These are phyloP conservation scores for Hipparchia sbordonii DNA, from an alignment of 2,888 invertebrate genomes.

Conservation along the genomic window DNA sequence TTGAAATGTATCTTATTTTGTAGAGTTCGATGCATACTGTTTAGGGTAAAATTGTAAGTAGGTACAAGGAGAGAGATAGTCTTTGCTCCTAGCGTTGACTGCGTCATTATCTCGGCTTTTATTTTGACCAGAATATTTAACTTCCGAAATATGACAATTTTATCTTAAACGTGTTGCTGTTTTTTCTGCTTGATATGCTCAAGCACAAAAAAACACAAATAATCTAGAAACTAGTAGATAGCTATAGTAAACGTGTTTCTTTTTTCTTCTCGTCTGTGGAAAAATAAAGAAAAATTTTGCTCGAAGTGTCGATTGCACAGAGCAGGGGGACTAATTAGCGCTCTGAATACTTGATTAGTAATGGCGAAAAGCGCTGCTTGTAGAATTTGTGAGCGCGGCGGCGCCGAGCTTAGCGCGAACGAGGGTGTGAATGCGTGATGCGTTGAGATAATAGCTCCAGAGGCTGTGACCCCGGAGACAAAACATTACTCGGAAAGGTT, in stretches of 20 bases:
- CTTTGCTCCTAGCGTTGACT: too few relatives aligned
- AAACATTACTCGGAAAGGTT: not conserved
- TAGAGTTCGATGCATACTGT: too few relatives aligned
- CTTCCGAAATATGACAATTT: too few relatives aligned
- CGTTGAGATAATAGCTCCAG: slow-evolving; percentile 14
- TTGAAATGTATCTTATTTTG: too few relatives aligned
- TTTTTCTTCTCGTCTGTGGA: not conserved
- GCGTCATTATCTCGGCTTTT: too few relatives aligned
- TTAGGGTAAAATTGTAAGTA: too few relatives aligned
- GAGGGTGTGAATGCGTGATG: slow-evolving; percentile 14
- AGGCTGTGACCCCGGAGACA: not conserved
- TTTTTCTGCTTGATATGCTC: too few relatives aligned
- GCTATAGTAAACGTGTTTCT: not conserved
- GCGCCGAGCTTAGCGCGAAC: slow-evolving; percentile 3
- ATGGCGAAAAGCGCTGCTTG: slow-evolving; percentile 23
- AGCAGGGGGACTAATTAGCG: slow-evolving; percentile 18
- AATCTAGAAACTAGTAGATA: too few relatives aligned
- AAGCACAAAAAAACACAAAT: too few relatives aligned
- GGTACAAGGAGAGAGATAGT: too few relatives aligned
- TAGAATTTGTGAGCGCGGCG: slow-evolving; percentile 16
- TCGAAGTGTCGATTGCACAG: slow-evolving; percentile 21
- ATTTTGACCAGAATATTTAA: too few relatives aligned
- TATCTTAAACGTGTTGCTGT: too few relatives aligned
- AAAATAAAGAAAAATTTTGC: not conserved
- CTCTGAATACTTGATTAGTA: slow-evolving; percentile 24